Conservation (phyloP, 2,113 vertebrate species). For the Arizona elegans region DNA sequence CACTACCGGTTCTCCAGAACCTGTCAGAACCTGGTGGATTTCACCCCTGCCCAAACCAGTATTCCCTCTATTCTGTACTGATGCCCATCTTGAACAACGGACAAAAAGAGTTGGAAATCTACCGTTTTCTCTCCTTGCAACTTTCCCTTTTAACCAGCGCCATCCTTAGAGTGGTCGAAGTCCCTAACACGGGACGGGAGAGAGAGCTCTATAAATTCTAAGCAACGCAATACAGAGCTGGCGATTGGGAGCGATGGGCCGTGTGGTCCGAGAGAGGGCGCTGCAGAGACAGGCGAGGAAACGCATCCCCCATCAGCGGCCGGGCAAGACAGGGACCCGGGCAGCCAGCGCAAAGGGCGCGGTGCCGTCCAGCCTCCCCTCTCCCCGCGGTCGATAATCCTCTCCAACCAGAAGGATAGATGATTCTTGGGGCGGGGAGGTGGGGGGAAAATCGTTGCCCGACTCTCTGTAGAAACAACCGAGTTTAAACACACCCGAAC, state of each 20-base stretch:
- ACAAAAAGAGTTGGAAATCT: background rate
- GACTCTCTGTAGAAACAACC: background rate
- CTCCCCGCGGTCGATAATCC: background rate
- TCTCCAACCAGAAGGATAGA: background rate
- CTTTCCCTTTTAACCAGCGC: background rate
- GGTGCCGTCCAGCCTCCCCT: background rate
- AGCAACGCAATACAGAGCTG: background rate
- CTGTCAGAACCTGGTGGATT: too few species aligned
- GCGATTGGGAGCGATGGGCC: slow-evolving; percentile 9
- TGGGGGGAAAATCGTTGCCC: background rate
- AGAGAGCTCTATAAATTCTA: background rate
- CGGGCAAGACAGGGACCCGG: background rate
- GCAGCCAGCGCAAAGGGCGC: background rate
- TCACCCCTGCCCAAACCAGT: background rate
- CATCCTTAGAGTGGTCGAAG: background rate
- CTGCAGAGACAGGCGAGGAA: slow-evolving; percentile 32
- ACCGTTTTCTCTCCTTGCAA: background rate
- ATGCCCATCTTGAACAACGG: background rate
- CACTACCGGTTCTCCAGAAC: too few species aligned
- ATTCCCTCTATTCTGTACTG: background rate
- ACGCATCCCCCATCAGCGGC: background rate
- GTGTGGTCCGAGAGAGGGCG: slow-evolving; percentile 56
- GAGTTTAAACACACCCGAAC: background rate
- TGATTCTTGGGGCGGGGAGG: background rate
- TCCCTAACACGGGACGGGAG: background rate